These are phyloP conservation scores for Augochlora pura DNA, from an alignment of 1,140 invertebrate species.

Conservation along the genomic window DNA sequence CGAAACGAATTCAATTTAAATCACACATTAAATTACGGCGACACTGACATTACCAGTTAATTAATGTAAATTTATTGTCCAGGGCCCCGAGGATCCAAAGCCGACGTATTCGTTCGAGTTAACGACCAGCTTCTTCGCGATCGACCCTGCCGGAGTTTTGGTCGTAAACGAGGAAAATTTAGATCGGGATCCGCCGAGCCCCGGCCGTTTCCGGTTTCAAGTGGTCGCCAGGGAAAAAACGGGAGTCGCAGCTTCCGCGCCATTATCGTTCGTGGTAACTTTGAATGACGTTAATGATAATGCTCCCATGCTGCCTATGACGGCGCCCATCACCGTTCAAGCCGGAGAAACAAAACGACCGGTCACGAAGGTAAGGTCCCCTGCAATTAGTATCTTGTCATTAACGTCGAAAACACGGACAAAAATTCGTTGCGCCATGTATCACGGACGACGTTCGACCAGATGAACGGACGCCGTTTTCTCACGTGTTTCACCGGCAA, in stretches of 20 bases:
- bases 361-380: slow-evolving; percentile 85
- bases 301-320: slow-evolving; percentile 88
- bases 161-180: slow-evolving; percentile 91
- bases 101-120: slow-evolving; percentile 90
- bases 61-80: slow-evolving; percentile 43
- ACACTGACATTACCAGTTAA: not conserved
- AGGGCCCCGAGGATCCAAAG: slow-evolving; percentile 85
- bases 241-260: slow-evolving; percentile 89
- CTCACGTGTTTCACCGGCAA: no score
- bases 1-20: no score
- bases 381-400: not conserved
- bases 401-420: not conserved
- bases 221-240: slow-evolving; percentile 90
- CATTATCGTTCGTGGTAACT: slow-evolving; percentile 88
- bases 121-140: slow-evolving; percentile 91
- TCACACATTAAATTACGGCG: no score
- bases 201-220: slow-evolving; percentile 90
- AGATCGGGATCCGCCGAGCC: slow-evolving; percentile 93
- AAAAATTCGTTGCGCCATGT: not conserved
- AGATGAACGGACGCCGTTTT: no score
- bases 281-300: slow-evolving; percentile 93
- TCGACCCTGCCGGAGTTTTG: slow-evolving; percentile 87
- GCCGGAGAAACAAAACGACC: slow-evolving; percentile 88
- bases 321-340: slow-evolving; percentile 88
- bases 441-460: not conserved